These are phyloP conservation scores for Epistrophella euchroma DNA, from an alignment of 2,888 invertebrate genomes.

Conservation along the genomic window DNA sequence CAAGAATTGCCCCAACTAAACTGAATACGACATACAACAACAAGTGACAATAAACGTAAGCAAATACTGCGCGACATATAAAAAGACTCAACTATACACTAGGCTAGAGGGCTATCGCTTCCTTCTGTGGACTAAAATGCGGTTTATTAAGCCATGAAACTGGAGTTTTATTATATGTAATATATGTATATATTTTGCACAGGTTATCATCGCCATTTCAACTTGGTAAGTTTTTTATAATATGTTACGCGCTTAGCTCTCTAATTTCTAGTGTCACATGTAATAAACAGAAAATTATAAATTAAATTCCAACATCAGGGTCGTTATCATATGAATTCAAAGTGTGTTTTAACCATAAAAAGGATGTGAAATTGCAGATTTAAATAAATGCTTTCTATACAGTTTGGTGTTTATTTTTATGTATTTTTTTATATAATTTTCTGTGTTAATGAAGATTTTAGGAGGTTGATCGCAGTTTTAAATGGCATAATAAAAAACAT, in stretches of 20 bases:
- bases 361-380: constrained; percentile 26
- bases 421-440: neutral
- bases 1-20: neutral
- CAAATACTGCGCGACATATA: neutral
- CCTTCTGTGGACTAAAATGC: neutral
- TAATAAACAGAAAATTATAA: constrained; percentile 45
- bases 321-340: constrained; percentile 42
- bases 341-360: constrained; percentile 39
- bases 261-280: neutral
- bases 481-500: constrained; percentile 25
- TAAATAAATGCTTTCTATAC: neutral
- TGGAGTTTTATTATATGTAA: constrained; percentile 21
- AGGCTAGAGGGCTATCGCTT: neutral
- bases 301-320: constrained; percentile 38
- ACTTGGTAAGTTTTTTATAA: constrained; percentile 25
- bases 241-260: neutral
- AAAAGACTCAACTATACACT: neutral
- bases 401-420: neutral
- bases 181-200: constrained; percentile 38
- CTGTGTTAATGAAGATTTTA: constrained; percentile 4
- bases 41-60: neutral
- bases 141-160: constrained; percentile 29
- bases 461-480: neutral
- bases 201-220: constrained; percentile 22
- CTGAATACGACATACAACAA: neutral